Conservation (phyloP, 2,797 vertebrate species). For the Pseudotriccus pelzelni region DNA sequence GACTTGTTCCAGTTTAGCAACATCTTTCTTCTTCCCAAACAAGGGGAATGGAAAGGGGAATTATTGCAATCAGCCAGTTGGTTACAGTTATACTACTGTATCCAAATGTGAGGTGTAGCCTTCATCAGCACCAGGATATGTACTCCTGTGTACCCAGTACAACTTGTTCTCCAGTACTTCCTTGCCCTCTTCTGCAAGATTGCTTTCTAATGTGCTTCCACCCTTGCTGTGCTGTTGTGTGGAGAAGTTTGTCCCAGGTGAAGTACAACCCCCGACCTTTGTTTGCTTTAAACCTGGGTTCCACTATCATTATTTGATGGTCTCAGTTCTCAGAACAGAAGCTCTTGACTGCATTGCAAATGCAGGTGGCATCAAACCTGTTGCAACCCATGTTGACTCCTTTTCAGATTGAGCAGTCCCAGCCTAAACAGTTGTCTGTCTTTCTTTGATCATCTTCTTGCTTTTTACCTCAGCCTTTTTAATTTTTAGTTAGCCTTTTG, state of each 20-base stretch:
- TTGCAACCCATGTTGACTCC: neutral
- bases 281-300: neutral
- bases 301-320: neutral
- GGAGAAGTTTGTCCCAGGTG: neutral
- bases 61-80: neutral
- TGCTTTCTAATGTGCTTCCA: neutral
- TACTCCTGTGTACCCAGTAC: too few species aligned
- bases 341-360: too few species aligned
- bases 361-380: too few species aligned
- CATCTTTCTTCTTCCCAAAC: neutral
- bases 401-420: neutral
- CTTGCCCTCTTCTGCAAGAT: neutral
- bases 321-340: neutral
- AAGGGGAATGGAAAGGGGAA: neutral
- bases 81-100: neutral
- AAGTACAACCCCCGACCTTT: accelerated
- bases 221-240: neutral
- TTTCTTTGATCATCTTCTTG: neutral
- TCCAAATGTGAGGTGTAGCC: neutral
- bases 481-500: neutral
- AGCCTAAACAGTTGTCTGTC: neutral
- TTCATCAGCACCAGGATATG: neutral
- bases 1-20: neutral
- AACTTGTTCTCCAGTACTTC: neutral
- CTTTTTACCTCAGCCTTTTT: neutral